A percentile compares a stretch with the other conserved stretches of the same genome.
These are phyloP conservation scores for Porites divaricata DNA, from an alignment of 92 coral and sea anemone genomes.

Conservation along the genomic window DNA sequence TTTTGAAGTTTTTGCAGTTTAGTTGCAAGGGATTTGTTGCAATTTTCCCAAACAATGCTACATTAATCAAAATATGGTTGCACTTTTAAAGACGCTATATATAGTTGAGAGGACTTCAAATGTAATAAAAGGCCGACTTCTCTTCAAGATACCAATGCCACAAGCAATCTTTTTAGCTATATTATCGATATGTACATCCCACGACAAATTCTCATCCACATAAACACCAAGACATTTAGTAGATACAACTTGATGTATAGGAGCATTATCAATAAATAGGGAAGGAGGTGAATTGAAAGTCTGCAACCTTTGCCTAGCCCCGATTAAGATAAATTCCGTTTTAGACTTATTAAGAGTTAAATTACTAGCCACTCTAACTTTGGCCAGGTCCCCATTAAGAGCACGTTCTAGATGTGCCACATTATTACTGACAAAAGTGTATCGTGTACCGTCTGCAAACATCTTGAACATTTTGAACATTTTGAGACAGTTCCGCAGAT, in stretches of 20 bases:
- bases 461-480: too few relatives aligned
- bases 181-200: slow-evolving; percentile 23
- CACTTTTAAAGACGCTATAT: slow-evolving; percentile 2
- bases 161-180: slow-evolving; percentile 19
- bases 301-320: too few relatives aligned
- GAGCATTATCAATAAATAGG: too few relatives aligned
- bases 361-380: too few relatives aligned
- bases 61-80: slow-evolving; percentile 47
- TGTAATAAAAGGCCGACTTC: slow-evolving; percentile 13
- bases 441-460: too few relatives aligned
- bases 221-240: slow-evolving; percentile 36
- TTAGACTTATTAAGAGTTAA: too few relatives aligned
- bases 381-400: too few relatives aligned
- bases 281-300: too few relatives aligned
- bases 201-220: slow-evolving; percentile 29
- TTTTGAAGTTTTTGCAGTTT: slow-evolving; percentile 5
- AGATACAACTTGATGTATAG: slow-evolving; percentile 25
- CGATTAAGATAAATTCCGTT: too few relatives aligned
- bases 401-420: too few relatives aligned
- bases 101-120: neutral
- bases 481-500: too few relatives aligned
- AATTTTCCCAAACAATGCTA: neutral
- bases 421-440: too few relatives aligned
- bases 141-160: slow-evolving; percentile 36
- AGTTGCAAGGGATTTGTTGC: neutral